These are phyloP conservation scores for Urocitellus parryii DNA, from an alignment of 2,113 vertebrate genomes.

Conservation along the genomic window DNA sequence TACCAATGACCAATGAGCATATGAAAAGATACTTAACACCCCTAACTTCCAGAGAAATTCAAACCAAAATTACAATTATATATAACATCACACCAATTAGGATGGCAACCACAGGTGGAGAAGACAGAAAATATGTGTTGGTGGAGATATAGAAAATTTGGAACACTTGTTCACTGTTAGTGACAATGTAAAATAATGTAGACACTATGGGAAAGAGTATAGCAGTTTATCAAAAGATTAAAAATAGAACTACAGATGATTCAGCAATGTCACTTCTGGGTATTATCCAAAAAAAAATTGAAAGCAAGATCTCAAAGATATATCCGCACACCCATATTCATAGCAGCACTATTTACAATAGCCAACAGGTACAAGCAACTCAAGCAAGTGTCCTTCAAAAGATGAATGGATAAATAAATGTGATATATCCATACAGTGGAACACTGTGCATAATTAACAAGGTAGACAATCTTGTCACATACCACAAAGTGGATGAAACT, in stretches of 20 bases:
- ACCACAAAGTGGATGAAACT: no score
- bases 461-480: not conserved
- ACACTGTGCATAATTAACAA: not conserved
- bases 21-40: not conserved
- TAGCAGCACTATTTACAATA: no score
- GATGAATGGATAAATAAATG: no score
- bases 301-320: no score
- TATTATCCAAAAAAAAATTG: not conserved
- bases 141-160: no score
- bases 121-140: no score
- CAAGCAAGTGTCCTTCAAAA: no score
- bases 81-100: not conserved
- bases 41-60: no score
- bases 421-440: not conserved
- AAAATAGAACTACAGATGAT: not conserved
- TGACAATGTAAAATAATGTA: not conserved
- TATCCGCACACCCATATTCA: no score
- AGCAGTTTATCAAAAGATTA: not conserved
- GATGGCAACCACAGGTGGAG: not conserved
- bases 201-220: not conserved
- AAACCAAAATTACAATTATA: not conserved
- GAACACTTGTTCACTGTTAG: not conserved
- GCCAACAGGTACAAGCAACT: no score
- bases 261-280: not conserved
- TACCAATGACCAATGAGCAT: not conserved